Evolutionary conservation across 1,140 invertebrate species (phyloP), one percentile per base, ranked within the genome.

Genomic region (Drosophila obscura): DNA sequence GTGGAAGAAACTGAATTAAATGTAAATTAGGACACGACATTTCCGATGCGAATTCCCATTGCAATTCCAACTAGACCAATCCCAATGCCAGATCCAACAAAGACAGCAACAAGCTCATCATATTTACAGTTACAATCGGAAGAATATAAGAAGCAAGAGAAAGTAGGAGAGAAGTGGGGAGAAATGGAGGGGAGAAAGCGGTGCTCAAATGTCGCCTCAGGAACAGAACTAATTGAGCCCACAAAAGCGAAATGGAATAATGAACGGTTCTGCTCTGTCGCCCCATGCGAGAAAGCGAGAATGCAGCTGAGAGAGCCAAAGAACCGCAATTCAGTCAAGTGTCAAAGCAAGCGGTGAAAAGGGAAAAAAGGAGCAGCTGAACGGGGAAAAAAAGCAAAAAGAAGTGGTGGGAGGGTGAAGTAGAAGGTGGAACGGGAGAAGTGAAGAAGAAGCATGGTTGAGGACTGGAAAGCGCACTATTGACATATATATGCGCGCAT

Each of bases 391-490:
- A 67, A 73, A 56, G 35, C 19, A 15, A 51, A 71, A 77, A 60
- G 44, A 56, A 62, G 67, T 41, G 44, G 22, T n/a, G 51, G 44
- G 41, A 45, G 46, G 46, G 44, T 50, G 49, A 63, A 28, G 43
- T 16, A 44, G 59, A 39, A 44, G 4, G 3, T 2, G 50, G 50
- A 26, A 4, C 4, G 22, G 11, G 49, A n/a, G n/a, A 13, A 4
- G n/a, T 8, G 26, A 15, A 7, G 26, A 19, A 5, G 48, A 50
- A 68, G 45, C 43, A 50, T 28, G 39, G 58, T 48, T 22, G 57
- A 45, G 63, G 46, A 80, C 83, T 91, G 90, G 90, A 91, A 91
- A 91, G 85, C 90, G 90, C 90, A 91, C 90, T 90, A 91, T 91
- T 91, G 90, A 91, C 90, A 91, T 91, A 91, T 78, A 91, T 91